A percentile compares a stretch with the other conserved stretches of the same genome.
Evolutionary conservation across 2,888 invertebrate genomes (phyloP).

Genomic region (Chalcosyrphus nemorum): DNA sequence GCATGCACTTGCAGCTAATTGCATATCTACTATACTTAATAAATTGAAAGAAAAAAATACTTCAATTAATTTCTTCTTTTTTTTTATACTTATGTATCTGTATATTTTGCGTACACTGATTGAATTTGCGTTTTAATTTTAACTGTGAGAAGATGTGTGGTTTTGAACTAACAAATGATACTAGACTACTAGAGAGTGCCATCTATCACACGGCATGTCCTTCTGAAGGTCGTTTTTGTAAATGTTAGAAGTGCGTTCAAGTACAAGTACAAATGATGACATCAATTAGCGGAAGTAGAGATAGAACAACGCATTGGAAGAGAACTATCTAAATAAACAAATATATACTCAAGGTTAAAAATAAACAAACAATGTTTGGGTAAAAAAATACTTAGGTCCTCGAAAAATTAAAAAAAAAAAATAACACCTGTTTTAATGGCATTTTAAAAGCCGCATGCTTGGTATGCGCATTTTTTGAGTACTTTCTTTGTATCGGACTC

Average conservation of each 20-base stretch:
- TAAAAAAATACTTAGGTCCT: background rate
- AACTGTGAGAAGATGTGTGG: constrained; percentile 4
- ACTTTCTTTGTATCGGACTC: no score
- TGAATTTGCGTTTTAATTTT: constrained; percentile 12
- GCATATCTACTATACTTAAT: constrained; percentile 3
- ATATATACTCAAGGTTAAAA: background rate
- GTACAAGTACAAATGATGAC: background rate
- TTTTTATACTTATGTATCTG: no score
- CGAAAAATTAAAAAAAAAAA: no score
- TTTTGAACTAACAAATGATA: constrained; percentile 12
- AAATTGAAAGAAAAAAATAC: constrained; percentile 9
- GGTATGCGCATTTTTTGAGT: no score
- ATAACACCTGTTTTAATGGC: no score
- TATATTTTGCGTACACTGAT: constrained; percentile 5
- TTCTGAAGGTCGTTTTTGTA: constrained; percentile 48
- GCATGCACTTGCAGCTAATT: constrained; percentile 63
- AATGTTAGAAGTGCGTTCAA: background rate
- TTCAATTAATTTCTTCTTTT: constrained; percentile 28
- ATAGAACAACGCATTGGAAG: background rate
- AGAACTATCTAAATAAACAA: constrained; percentile 12
- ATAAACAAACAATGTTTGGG: background rate
- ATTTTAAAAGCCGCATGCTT: no score
- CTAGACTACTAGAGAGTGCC: background rate
- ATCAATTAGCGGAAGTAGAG: constrained; percentile 17
- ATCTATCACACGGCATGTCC: constrained; percentile 35